Conservation (phyloP, 2,888 invertebrate genomes). For the Eumacrocentrus americanus region DNA sequence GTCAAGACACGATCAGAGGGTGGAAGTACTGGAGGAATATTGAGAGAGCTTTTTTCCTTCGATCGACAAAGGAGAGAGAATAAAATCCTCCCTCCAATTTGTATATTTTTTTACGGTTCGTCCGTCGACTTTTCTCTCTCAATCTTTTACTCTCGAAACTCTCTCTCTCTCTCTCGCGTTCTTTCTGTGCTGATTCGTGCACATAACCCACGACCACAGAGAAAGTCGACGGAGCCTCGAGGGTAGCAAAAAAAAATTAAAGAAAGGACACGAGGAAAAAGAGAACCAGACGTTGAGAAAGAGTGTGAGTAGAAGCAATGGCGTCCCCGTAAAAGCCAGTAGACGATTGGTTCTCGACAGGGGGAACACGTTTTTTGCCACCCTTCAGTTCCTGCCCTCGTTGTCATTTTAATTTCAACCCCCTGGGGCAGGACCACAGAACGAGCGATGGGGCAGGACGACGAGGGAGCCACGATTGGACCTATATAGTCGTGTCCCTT, state of each 20-base stretch:
- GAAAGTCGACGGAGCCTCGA: conserved; percentile 1
- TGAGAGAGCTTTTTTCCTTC: conserved; percentile 6
- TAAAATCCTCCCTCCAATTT: conserved; percentile 7
- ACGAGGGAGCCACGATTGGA: conserved; percentile 7
- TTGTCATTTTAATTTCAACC: conserved; percentile 62
- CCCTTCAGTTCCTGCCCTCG: conserved; percentile 57
- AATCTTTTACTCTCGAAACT: conserved; percentile 15
- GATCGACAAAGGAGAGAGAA: conserved; percentile 3
- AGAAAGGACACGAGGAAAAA: conserved; percentile 30
- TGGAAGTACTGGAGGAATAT: conserved; percentile 4
- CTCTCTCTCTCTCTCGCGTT: conserved; percentile 16
- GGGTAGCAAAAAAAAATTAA: conserved; percentile 15
- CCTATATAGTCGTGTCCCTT: neutral
- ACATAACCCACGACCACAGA: conserved; percentile 24
- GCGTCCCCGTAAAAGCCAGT: conserved; percentile 49
- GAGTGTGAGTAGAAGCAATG: conserved; percentile 48
- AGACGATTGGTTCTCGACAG: conserved; percentile 55
- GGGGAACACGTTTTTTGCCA: conserved; percentile 56
- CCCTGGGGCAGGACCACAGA: conserved; percentile 40
- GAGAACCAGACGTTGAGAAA: conserved; percentile 13
- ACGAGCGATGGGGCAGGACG: conserved; percentile 39
- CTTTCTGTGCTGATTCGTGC: conserved; percentile 24
- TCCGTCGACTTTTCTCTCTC: neutral
- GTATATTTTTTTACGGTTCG: neutral
- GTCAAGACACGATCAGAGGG: neutral